These are phyloP conservation scores for Montipora sp. DNA, from an alignment of 64 coral and sea anemone genomes.

Conservation along the genomic window DNA sequence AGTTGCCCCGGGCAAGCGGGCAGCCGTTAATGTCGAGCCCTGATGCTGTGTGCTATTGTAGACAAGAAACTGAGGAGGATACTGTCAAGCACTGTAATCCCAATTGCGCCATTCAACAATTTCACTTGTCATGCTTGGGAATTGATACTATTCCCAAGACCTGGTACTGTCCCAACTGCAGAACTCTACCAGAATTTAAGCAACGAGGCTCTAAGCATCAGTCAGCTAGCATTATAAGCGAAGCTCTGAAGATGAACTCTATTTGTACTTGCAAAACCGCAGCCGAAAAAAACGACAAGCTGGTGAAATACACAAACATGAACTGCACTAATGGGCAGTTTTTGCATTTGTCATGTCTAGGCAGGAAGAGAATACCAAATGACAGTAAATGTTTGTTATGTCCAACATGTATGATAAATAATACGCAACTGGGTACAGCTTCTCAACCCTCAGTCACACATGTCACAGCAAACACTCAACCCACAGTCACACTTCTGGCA, in stretches of 20 bases:
- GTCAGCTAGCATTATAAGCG: background rate
- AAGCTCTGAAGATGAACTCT: background rate
- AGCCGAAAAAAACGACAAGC: too few species aligned
- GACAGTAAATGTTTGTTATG: too few species aligned
- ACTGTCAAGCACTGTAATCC: background rate
- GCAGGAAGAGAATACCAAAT: too few species aligned
- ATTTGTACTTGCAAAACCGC: background rate
- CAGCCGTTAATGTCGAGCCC: too few species aligned
- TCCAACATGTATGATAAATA: too few species aligned
- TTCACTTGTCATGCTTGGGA: background rate
- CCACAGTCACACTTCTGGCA: background rate
- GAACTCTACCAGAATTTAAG: background rate
- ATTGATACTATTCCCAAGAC: background rate
- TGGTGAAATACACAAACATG: too few species aligned
- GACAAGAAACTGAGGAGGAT: background rate
- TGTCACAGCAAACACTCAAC: too few species aligned
- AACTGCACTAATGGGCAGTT: too few species aligned
- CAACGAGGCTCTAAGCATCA: background rate
- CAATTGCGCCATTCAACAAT: background rate
- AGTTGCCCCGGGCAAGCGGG: too few species aligned
- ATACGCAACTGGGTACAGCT: too few species aligned
- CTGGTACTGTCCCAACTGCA: background rate
- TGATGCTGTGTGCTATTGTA: slow-evolving; percentile 66
- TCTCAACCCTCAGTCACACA: too few species aligned
- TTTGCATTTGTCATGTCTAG: too few species aligned